Base-by-base conservation (phyloP, 2,797 vertebrate genomes). In the Sebastes hopkinsi region DNA sequence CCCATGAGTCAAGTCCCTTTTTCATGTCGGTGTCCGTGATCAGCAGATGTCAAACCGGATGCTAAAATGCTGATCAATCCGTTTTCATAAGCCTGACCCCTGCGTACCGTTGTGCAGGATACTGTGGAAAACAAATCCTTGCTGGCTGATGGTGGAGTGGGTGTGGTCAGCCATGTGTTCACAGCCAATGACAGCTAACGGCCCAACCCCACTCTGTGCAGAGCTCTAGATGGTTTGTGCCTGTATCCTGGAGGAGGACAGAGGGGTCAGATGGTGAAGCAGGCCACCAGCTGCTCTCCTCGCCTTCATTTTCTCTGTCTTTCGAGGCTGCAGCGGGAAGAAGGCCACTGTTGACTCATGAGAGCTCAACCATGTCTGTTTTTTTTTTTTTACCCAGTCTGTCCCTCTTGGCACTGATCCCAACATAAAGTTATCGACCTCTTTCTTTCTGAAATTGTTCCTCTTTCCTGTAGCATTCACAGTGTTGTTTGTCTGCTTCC, bases 231-330 rank as follows among this genome's bases (percentile, higher is more conserved):
- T 62, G 64, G 62, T 75, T 61, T 55, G 72, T 69, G 62, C 76
- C 61, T 20, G 65, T 66, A 67, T 87, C 72, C 59, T 88, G 69
- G 55, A 88, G 68, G 67, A 84, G 34, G 77, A 79, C 42, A 29
- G 67, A 73, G 72, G 84, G 90, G 90, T 94, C 93, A 95, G 89
- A 93, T 94, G 93, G 89, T 76, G 83, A 79, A 86, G 77, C 86
- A 90, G 89, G 81, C 68, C 85, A 85, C 92, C 94, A 95, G 92
- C 93, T 95, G 93, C 91, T 91, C 74, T 67, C 72, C 61, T 83
- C 9, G 29, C 68, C 79, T 82, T 88, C 56, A 50, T 75, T 82
- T 79, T 82, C 36, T 79, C 75, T 67, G n/a, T 60, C 38, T 75
- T 22, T 18, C 16, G 1, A 83, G 70, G 65, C 34, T 65, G 64